These are phyloP conservation scores for Sclerodermus sp. DNA, from an alignment of 2,888 invertebrate species.

Conservation along the genomic window DNA sequence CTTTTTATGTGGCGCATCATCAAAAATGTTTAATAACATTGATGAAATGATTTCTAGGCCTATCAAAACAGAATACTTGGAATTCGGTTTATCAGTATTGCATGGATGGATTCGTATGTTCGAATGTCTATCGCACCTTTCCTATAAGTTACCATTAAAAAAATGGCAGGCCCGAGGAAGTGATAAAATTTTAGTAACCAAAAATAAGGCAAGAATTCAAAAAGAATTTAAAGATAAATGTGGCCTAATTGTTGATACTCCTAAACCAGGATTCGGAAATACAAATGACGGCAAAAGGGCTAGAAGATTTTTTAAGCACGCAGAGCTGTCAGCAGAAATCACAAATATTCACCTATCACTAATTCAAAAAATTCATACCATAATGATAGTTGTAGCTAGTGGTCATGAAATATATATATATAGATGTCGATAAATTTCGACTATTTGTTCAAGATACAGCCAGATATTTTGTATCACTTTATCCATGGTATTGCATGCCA, in stretches of 20 bases:
- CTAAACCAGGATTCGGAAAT: constrained; percentile 19
- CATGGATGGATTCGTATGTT: constrained; percentile 23
- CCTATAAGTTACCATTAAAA: constrained; percentile 18
- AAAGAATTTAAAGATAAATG: constrained; percentile 13
- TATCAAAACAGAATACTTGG: constrained; percentile 8
- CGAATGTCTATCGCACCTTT: constrained; percentile 22
- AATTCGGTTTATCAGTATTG: constrained; percentile 19
- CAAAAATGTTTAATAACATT: constrained; percentile 19
- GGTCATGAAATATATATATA: constrained; percentile 13
- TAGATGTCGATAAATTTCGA: constrained; percentile 18
- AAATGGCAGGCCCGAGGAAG: constrained; percentile 19
- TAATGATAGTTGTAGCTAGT: constrained; percentile 19
- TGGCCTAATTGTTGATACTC: constrained; percentile 18
- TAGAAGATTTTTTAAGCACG: constrained; percentile 17
- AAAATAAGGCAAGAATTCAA: constrained; percentile 8
- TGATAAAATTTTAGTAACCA: constrained; percentile 1
- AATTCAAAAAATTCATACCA: not conserved
- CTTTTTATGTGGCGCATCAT: constrained; percentile 20
- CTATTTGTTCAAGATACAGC: constrained; percentile 20
- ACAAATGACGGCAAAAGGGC: constrained; percentile 24
- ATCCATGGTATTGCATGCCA: constrained; percentile 33
- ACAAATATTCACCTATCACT: constrained; percentile 7
- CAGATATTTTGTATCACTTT: constrained; percentile 20
- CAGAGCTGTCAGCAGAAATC: constrained; percentile 10
- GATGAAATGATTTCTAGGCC: constrained; percentile 8